A percentile compares a stretch with the other conserved stretches of the same genome.
Evolutionary conservation across 2,888 invertebrate genomes (phyloP).

Genomic region (Drosophila formosana): DNA sequence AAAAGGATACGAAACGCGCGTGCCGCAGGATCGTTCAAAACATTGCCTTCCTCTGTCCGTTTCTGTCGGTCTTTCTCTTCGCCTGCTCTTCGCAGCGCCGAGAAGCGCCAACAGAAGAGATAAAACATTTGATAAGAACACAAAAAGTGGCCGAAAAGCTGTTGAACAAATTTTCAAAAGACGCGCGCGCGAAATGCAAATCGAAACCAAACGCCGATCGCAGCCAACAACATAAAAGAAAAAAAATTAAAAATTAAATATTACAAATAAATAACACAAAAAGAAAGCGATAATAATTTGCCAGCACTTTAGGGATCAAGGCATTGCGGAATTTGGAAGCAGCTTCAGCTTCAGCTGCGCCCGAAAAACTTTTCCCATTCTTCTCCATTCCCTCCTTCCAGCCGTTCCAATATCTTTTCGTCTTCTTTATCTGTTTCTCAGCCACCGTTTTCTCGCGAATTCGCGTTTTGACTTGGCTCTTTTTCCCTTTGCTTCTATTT

Average conservation of each 20-base stretch:
- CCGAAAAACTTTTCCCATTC: slow-evolving; percentile 22
- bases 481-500: slow-evolving; percentile 7
- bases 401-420: slow-evolving; percentile 7
- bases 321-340: slow-evolving; percentile 22
- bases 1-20: slow-evolving; percentile 33
- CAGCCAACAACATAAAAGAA: slow-evolving; percentile 4
- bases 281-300: no score
- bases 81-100: neutral
- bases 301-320: neutral
- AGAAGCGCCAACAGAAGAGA: neutral
- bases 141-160: slow-evolving; percentile 15
- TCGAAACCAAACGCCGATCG: slow-evolving; percentile 15
- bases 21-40: slow-evolving; percentile 41
- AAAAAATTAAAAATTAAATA: neutral
- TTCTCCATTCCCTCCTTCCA: slow-evolving; percentile 2
- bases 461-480: slow-evolving; percentile 39
- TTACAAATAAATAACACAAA: no score
- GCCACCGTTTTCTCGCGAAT: slow-evolving; percentile 50
- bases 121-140: neutral
- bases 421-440: slow-evolving; percentile 26
- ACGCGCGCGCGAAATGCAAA: slow-evolving; percentile 39
- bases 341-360: slow-evolving; percentile 8
- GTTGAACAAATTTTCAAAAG: slow-evolving; percentile 12
- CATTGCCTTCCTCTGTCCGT: slow-evolving; percentile 6
- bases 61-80: slow-evolving; percentile 13